Evolutionary conservation across 2,888 invertebrate species (phyloP).

Genomic region (Cetonia aurata): DNA sequence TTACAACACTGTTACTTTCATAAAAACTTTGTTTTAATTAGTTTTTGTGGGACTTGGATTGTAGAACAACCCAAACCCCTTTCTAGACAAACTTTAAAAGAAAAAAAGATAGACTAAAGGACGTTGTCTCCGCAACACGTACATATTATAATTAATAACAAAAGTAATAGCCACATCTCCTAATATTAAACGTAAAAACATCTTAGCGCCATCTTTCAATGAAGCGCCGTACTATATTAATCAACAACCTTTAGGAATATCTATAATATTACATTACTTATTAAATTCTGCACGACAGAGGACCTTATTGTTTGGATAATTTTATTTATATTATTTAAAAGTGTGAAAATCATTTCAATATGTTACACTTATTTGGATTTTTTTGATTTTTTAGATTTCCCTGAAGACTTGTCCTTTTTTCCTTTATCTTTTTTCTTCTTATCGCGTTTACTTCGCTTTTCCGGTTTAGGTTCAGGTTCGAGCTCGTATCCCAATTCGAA

Average conservation of each 20-base stretch:
- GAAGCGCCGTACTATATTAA: no score
- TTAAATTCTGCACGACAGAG: not conserved
- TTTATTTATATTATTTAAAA: no score
- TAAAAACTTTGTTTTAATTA: no score
- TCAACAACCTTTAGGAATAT: not conserved
- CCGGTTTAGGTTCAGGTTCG: constrained; percentile 47
- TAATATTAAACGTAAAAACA: not conserved
- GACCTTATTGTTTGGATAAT: not conserved
- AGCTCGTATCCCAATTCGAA: constrained; percentile 58
- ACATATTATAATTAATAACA: not conserved
- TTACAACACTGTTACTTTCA: no score
- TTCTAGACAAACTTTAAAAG: constrained; percentile 25
- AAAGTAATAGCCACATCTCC: not conserved
- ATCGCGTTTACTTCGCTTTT: constrained; percentile 47
- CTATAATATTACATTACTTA: not conserved
- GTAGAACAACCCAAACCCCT: not conserved
- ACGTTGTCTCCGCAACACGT: not conserved
- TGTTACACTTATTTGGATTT: not conserved
- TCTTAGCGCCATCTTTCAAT: not conserved
- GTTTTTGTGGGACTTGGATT: not conserved
- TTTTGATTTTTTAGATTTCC: not conserved
- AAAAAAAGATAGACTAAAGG: constrained; percentile 9
- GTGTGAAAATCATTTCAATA: not conserved
- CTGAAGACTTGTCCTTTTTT: constrained; percentile 47
- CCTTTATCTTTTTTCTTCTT: constrained; percentile 50